Evolutionary conservation across 23 tunicate genomes (phyloP), one percentile per base, ranked within the genome.

Genomic region (Ciona savignyi): DNA sequence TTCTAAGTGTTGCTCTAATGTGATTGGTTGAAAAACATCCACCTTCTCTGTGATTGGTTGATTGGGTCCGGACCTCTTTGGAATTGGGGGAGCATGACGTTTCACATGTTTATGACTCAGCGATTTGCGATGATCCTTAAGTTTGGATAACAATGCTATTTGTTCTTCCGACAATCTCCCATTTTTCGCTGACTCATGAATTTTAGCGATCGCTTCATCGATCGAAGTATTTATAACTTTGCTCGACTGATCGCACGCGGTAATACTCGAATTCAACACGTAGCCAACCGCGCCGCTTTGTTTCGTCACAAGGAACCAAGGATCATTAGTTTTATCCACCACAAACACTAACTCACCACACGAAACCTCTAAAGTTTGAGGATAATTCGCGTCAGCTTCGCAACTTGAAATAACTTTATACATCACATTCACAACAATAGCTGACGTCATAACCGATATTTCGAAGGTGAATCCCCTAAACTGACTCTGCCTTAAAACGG

Each of bases 271-370:
- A 1, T 19, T 32, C 30, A 79, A 79, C 25, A 87, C 61, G 30
- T 81, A 87, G 4, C 95, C 95, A 81, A 77, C 79, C 48, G 66
- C 62, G 71, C 95, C 95, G 0, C 24, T 23, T 15, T 23, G 60
- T 31, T 81, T 87, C 22, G 95, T 76, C 19, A 81, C 95, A 31
- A 81, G 79, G 86, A 86, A 87, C 95, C 95, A 87, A 24, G 82
- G 22, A 30, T 71, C 56, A 60, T 87, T 87, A 4, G 76, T 80
- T 67, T 87, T 70, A 26, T 87, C 95, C 23, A 87, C 67, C 35
- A 87, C 32, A 34, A 69, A 87, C 3, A 81, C 32, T 1, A 29
- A 27, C 3, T 87, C 95, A 34, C 86, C 95, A 27, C 32, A 25
- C 20, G 35, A 29, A 49, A 87, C 63, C n/a, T 86, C 49, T 32